Evolutionary conservation across 2,113 vertebrate genomes (phyloP), one percentile per base, ranked within the genome.

Genomic region (Apteryx owenii): DNA sequence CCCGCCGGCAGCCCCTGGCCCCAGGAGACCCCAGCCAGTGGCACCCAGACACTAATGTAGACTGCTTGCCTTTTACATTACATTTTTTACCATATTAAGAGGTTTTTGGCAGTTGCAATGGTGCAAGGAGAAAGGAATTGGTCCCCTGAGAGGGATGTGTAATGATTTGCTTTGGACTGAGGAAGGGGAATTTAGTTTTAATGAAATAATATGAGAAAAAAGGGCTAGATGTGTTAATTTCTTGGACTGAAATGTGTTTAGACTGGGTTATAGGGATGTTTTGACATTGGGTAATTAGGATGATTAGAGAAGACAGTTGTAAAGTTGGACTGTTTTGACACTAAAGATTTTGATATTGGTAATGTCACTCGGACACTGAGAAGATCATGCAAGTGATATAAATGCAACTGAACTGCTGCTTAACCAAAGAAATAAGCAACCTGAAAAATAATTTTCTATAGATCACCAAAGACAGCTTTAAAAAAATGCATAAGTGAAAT

Each of bases 51-150:
- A 4, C 15, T 31, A 28, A 61, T 4, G 12, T 7, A 83, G 79
- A 46, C 29, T 15, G 31, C 44, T 70, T 73, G 85, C 68, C 33
- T 93, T 73, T 73, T 31, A 44, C 29, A 69, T 72, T 42, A 58
- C 62, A 85, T 96, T 86, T 96, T 88, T 91, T 80, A 88, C 85
- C 82, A 83, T 92, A 93, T 88, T 95, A 96, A 96, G 92, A 85
- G 26, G 19, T 1, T 44, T 71, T 88, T 85, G 91, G 88, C 50
- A 94, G 62, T 80, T 50, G 12, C 12, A 64, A 64, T 42, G 18
- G 54, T 88, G 79, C 50, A 70, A 96, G 38, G 40, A 90, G 54
- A 93, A 95, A 93, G 60, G 72, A 96, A 91, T 46, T 92, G 54
- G 50, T 93, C 95, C 88, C 88, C 36, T 1, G 79, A 86, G 96